A percentile compares a stretch with the other conserved stretches of the same genome.
phyloP scores from a whole-genome alignment of 2,113 vertebrate genomes.

The Stegastes partitus region DNA sequence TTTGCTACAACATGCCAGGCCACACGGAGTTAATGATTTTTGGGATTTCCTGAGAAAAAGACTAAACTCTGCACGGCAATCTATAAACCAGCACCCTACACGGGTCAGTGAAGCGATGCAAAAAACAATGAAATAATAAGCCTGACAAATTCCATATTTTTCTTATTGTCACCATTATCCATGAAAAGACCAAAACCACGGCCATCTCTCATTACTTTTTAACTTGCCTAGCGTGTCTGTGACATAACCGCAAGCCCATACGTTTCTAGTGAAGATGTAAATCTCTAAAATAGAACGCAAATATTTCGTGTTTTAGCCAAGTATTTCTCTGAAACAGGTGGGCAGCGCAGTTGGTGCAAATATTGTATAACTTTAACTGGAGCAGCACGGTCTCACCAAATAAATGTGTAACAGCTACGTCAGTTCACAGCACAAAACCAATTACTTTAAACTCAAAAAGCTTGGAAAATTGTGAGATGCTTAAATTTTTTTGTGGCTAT shows the following conservation, averaged over 20 bases:
- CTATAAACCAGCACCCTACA: slow-evolving; percentile 6
- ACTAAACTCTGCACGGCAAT: slow-evolving; percentile 10
- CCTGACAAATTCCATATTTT: slow-evolving; percentile 19
- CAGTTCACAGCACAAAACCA: too few relatives aligned
- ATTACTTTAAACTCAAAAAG: too few relatives aligned
- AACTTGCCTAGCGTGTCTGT: slow-evolving; percentile 1
- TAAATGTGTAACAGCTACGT: too few relatives aligned
- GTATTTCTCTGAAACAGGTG: slow-evolving; percentile 10
- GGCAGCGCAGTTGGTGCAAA: background rate
- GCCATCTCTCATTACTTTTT: background rate
- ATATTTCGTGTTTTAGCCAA: slow-evolving; percentile 13
- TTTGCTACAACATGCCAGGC: slow-evolving; percentile 62
- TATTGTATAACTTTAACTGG: background rate
- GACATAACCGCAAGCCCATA: background rate
- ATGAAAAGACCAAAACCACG: slow-evolving; percentile 21
- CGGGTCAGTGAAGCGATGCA: background rate
- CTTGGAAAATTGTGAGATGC: too few relatives aligned
- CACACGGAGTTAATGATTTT: slow-evolving; percentile 57
- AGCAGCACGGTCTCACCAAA: background rate
- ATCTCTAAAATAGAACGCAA: slow-evolving; percentile 20
- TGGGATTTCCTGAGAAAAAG: slow-evolving; percentile 57
- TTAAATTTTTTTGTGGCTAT: too few relatives aligned
- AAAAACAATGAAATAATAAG: slow-evolving; percentile 5
- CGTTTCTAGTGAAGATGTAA: background rate
- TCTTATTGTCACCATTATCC: background rate